These are phyloP conservation scores for Siderastrea siderea DNA, from an alignment of 92 coral and sea anemone species.

Conservation along the genomic window DNA sequence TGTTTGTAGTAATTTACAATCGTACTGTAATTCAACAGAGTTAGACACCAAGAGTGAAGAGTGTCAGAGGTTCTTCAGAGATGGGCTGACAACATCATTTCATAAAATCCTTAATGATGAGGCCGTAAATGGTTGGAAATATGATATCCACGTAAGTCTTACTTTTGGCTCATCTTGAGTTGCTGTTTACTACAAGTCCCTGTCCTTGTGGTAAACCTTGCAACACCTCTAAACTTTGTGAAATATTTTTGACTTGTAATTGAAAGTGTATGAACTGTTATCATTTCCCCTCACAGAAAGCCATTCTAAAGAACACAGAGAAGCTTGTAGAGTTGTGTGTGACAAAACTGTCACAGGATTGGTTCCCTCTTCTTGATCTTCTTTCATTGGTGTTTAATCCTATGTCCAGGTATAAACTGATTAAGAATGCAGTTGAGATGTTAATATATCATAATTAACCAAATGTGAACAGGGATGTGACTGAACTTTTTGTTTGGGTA, in stretches of 20 bases:
- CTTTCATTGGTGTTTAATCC: constrained; percentile 94
- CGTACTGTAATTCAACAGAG: constrained; percentile 48
- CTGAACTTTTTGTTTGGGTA: too few species aligned
- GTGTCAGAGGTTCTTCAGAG: constrained; percentile 97
- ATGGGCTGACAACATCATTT: constrained; percentile 95
- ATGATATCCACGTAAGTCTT: constrained; percentile 95
- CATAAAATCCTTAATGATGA: constrained; percentile 98
- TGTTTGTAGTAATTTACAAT: neutral
- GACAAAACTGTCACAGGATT: constrained; percentile 93
- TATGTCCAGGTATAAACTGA: constrained; percentile 73
- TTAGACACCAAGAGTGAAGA: constrained; percentile 96
- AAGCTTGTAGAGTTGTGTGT: constrained; percentile 94
- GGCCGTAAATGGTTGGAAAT: constrained; percentile 99
- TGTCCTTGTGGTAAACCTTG: neutral
- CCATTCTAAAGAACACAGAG: constrained; percentile 95
- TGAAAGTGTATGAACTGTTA: neutral
- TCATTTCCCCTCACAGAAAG: constrained; percentile 72
- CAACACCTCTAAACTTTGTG: too few species aligned
- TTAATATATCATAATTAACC: too few species aligned
- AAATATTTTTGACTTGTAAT: neutral
- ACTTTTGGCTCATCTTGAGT: neutral
- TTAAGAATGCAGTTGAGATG: too few species aligned
- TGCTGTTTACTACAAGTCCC: neutral
- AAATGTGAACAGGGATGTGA: too few species aligned
- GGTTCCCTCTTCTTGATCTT: constrained; percentile 97